phyloP scores from a whole-genome alignment of 2,113 vertebrate genomes.

The Heteronetta atricapilla region DNA sequence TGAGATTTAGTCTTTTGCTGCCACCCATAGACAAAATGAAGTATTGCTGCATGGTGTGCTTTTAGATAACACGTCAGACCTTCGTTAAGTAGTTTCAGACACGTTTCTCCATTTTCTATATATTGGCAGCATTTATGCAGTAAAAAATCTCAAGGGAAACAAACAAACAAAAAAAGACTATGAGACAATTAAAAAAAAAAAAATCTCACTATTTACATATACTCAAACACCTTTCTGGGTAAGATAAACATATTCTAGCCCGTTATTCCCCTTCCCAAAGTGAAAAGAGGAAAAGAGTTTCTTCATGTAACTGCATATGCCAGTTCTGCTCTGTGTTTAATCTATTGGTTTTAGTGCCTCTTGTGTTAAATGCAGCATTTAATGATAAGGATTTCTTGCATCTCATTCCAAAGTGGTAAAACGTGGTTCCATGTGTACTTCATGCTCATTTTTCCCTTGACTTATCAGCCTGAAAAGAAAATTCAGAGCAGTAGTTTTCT shows the following conservation, averaged over 20 bases:
- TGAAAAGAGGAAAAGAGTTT: background rate
- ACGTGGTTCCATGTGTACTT: background rate
- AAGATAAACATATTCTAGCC: background rate
- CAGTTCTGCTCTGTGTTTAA: background rate
- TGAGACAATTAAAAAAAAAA: background rate
- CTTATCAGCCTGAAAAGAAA: background rate
- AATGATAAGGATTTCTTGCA: background rate
- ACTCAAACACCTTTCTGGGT: background rate
- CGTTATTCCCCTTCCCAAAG: background rate
- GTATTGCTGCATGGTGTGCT: background rate
- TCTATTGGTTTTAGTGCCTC: background rate
- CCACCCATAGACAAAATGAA: slow-evolving; percentile 65
- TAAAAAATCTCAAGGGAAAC: background rate
- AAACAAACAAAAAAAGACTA: background rate
- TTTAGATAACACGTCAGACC: accelerated
- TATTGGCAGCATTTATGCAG: background rate
- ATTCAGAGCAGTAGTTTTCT: background rate
- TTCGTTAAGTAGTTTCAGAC: background rate
- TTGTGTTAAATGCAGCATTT: background rate
- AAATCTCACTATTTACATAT: background rate
- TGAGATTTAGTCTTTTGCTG: slow-evolving; percentile 65
- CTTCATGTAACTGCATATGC: background rate
- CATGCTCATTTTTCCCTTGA: background rate
- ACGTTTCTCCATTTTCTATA: background rate
- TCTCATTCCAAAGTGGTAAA: background rate